phyloP scores from a whole-genome alignment of 2,888 invertebrate genomes.

The Micropterix aruncella region DNA sequence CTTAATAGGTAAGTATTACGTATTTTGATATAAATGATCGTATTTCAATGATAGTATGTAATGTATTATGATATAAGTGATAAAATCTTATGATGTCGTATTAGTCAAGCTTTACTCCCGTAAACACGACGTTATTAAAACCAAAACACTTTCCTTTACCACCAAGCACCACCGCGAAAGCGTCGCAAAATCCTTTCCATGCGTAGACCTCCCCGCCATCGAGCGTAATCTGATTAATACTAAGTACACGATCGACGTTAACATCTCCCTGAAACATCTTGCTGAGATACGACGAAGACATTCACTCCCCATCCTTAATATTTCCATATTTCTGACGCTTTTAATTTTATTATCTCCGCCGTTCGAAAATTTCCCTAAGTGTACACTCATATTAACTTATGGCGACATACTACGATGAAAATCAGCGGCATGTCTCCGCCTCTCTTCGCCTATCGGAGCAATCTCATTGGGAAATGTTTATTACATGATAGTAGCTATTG shows the following conservation, averaged over 20 bases:
- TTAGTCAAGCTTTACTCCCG: no score
- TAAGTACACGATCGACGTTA: background rate
- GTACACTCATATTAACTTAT: background rate
- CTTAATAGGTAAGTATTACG: no score
- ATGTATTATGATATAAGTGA: no score
- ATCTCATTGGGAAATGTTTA: no score
- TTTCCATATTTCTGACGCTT: background rate
- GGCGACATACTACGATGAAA: background rate
- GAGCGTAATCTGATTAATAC: background rate
- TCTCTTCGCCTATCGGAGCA: background rate
- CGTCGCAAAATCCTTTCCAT: background rate
- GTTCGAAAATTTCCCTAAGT: background rate
- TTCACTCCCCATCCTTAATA: background rate
- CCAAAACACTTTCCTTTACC: background rate
- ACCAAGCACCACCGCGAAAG: background rate
- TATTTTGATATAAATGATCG: no score
- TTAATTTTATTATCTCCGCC: background rate
- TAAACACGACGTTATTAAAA: no score
- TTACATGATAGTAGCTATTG: no score
- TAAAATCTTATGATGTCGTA: no score
- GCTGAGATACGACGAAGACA: background rate
- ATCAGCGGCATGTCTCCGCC: background rate
- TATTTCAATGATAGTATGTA: no score
- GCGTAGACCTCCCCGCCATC: background rate
- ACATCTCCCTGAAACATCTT: no score